Evolutionary conservation across 2,113 vertebrate genomes (phyloP).

Genomic region (Hymenochirus boettgeri): DNA sequence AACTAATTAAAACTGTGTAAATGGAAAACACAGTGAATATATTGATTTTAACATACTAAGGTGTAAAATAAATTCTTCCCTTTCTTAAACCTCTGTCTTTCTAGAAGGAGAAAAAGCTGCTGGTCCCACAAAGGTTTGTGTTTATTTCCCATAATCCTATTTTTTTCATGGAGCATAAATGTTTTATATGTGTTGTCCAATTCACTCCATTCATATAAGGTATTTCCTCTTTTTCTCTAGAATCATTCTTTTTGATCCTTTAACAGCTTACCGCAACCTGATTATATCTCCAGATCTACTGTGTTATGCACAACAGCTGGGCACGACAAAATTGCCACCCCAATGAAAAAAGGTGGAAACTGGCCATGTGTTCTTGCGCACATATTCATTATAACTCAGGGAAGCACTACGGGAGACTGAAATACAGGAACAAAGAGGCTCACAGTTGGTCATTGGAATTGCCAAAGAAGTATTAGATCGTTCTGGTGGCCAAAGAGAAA

Average conservation of each 20-base stretch:
- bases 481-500: slow-evolving; percentile 21
- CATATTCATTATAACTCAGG: not conserved
- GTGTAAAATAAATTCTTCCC: not conserved
- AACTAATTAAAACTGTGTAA: too few relatives aligned
- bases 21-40: too few relatives aligned
- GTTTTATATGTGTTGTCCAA: too few relatives aligned
- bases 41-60: too few relatives aligned
- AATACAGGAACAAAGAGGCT: slow-evolving; percentile 5
- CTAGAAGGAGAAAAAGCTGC: slow-evolving; percentile 17
- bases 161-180: too few relatives aligned
- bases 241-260: slow-evolving; percentile 22
- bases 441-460: slow-evolving; percentile 30
- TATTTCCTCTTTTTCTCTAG: not conserved
- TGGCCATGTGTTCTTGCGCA: slow-evolving; percentile 23
- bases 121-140: slow-evolving; percentile 4
- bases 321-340: not conserved
- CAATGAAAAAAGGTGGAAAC: slow-evolving; percentile 8
- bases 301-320: not conserved
- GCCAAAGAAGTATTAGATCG: slow-evolving; percentile 8
- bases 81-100: not conserved
- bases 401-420: slow-evolving; percentile 33
- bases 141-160: not conserved
- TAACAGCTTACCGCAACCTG: not conserved
- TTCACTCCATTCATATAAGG: too few relatives aligned
- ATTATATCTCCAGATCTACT: slow-evolving; percentile 14